Base-by-base conservation (phyloP, 2,888 invertebrate species). In the Gandaritis pyraliata region DNA sequence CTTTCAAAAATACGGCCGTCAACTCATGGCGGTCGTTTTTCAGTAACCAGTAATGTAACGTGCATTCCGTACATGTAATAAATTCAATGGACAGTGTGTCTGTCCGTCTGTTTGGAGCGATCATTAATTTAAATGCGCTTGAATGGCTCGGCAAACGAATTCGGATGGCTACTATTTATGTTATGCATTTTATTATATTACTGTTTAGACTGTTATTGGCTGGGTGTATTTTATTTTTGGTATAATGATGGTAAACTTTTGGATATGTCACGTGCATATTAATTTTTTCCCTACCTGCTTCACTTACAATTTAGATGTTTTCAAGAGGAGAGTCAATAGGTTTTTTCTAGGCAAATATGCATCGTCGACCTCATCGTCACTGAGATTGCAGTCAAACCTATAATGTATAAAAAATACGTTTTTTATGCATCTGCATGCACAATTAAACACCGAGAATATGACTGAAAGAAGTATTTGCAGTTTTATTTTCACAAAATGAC, bases 61-160 rank as follows among this genome's bases (percentile, higher is more conserved):
- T 23, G 46, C 53, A 56, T 64, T 52, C 63, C 63, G 51, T 61
- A 56, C 10, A 15, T 59, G 58, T 56, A 56, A 64, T 64, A 64
- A 64, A 64, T 64, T 64, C 16, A 60, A 64, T 52, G 59, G 51
- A 45, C 56, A 52, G 45, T 36, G 38, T 16, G 58, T 63, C 62
- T 58, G 61, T 58, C 62, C 23, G 56, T 59, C 48, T 56, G 56
- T 64, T 56, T 51, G 59, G 29, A 54, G 45, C 36, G 47, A 64
- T 64, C 64, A 64, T 64, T 64, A 64, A 64, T 64, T 52, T 64
- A 59, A 64, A 60, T 43, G 56, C 43, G 59, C 43, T 53, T 64
- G 56, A 64, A 64, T 64, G 48, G 59, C 41, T 54, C 53, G 18
- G 60, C 60, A 51, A 55, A 52, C 48, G 59, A 57, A 53, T 59